Conservation (phyloP, 2,797 vertebrate genomes). For the Pampus argenteus region DNA sequence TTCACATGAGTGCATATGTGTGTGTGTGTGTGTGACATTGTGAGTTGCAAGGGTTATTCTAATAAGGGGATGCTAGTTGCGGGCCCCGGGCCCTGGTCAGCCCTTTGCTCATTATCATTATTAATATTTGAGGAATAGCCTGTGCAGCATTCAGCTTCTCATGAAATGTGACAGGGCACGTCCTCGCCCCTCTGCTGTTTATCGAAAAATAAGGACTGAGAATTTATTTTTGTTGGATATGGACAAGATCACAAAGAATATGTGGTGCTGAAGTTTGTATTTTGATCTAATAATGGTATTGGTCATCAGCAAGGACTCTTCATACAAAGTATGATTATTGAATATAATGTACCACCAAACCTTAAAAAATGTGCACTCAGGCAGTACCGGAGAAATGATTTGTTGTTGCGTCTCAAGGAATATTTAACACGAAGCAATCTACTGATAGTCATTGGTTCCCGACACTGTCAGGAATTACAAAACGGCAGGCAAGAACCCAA, state of each 20-base stretch:
- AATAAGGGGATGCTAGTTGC: constrained; percentile 75
- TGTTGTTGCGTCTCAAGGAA: too few species aligned
- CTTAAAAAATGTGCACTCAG: too few species aligned
- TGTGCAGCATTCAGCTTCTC: constrained; percentile 62
- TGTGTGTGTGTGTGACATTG: constrained; percentile 21
- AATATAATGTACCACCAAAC: background rate
- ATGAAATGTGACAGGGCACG: constrained; percentile 79
- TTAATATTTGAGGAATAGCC: constrained; percentile 84
- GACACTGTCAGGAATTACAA: too few species aligned
- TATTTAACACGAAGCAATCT: background rate
- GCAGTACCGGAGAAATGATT: too few species aligned
- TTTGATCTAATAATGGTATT: background rate
- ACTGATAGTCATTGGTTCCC: background rate
- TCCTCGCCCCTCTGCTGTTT: constrained; percentile 58
- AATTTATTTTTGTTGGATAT: constrained; percentile 24
- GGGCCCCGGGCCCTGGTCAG: constrained; percentile 79
- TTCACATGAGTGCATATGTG: constrained; percentile 51
- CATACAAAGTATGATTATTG: background rate
- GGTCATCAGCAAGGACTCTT: too few species aligned
- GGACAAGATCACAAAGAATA: constrained; percentile 18
- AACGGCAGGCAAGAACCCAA: too few species aligned
- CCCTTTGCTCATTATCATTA: constrained; percentile 82
- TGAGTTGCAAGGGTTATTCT: constrained; percentile 80
- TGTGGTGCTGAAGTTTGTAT: background rate
- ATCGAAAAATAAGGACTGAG: constrained; percentile 57